Evolutionary conservation across 1,140 invertebrate species (phyloP), one percentile per base, ranked within the genome.

Genomic region (Ceratina calcarata): DNA sequence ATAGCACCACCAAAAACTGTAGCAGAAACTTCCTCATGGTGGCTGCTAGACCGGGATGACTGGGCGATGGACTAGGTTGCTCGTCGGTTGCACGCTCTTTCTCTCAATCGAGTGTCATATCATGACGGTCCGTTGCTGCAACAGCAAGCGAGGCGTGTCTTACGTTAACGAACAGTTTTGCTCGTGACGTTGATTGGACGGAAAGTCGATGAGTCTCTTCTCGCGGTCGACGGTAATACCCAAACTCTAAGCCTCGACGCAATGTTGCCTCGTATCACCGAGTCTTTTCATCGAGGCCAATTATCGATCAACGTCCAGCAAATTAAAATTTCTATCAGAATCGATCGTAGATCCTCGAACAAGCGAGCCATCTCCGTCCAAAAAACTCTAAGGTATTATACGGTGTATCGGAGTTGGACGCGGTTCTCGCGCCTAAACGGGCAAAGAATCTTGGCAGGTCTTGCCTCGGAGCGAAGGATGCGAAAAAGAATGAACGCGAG

Each of bases 1-100:
- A 75, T 74, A 92, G 72, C 75, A 93, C 80, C 71, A 75, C 77
- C 58, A 91, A 67, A 61, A 90, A 85, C 82, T 89, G 85, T 72
- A 91, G 77, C 83, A 87, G 86, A 81, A 85, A 87, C 86, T 87
- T 90, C 90, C 91, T 91, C 70, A 66, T 87, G 84, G 78, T 58
- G 37, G 37, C 37, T 10, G 37, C 37, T 45, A 45, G 37, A 45
- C 37, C 37, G 37, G 37, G 37, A 45, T 45, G 37, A 45, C 37
- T 45, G 37, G 37, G 37, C 37, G 37, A 45, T 45, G 37, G 37
- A 45, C 37, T 45, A 45, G 3, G 55, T 13, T 82, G 76, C 22
- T 84, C 37, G 81, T 79, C 79, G 83, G 65, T 83, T 79, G 78
- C 81, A 81, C 74, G 61, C 69, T 71, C 71, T 79, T 74, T 61